phyloP scores from a whole-genome alignment of 2,797 vertebrate genomes.

The Malacoctenus gilli region DNA sequence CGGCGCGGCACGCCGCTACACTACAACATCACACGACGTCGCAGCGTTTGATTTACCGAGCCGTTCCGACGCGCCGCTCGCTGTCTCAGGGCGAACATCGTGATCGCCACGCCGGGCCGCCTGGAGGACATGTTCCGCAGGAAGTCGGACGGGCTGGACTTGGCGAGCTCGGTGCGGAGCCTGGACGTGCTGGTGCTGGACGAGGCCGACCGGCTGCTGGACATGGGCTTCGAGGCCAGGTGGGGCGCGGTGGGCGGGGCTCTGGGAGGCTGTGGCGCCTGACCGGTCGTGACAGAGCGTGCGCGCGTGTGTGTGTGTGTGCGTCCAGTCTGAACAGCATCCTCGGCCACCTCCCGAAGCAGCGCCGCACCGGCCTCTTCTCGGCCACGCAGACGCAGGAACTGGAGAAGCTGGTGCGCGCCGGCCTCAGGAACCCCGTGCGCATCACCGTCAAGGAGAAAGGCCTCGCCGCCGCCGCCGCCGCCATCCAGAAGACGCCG shows the following conservation, averaged over 20 bases:
- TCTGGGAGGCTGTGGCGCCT: too few species aligned
- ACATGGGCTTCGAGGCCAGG: constrained; percentile 97
- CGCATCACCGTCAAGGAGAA: constrained; percentile 96
- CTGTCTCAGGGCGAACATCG: constrained; percentile 87
- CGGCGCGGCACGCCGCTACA: too few species aligned
- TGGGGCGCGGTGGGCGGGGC: constrained; percentile 33
- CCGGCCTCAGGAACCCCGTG: constrained; percentile 95
- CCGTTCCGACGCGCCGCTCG: too few species aligned
- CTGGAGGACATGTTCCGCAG: constrained; percentile 96
- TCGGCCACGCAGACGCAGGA: constrained; percentile 98
- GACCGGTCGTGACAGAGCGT: not conserved
- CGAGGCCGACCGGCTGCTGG: constrained; percentile 93
- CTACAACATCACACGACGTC: too few species aligned
- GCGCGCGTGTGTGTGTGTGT: not conserved
- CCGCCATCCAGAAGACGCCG: constrained; percentile 89
- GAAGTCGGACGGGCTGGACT: constrained; percentile 89
- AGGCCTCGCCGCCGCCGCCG: constrained; percentile 82
- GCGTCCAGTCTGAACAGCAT: constrained; percentile 89
- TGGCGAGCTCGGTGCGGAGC: constrained; percentile 84
- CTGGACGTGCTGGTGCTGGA: constrained; percentile 96
- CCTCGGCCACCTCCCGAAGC: constrained; percentile 90
- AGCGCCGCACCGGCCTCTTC: constrained; percentile 94
- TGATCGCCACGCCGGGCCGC: constrained; percentile 93
- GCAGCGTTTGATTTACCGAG: too few species aligned
- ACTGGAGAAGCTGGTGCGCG: constrained; percentile 94